Percentiles rank a stretch among this genome's conserved stretches.
Evolutionary conservation across 2,113 vertebrate genomes (phyloP).

Genomic region (Balaeniceps rex): DNA sequence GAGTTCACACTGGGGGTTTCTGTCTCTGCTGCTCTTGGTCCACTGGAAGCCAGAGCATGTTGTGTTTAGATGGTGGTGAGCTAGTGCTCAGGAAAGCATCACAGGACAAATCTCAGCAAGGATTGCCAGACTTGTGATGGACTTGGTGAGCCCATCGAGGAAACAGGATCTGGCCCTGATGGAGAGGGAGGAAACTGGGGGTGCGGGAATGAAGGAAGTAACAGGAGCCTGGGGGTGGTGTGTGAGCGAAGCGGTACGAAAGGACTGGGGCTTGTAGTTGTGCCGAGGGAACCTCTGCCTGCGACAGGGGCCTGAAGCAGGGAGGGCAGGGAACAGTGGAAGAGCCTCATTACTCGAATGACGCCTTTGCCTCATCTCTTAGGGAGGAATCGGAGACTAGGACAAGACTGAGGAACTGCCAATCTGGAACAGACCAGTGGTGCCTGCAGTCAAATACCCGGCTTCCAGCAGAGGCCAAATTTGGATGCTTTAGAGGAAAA

Average conservation of each 20-base stretch:
- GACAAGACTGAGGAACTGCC: not conserved
- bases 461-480: not conserved
- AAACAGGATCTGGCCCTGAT: not conserved
- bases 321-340: not conserved
- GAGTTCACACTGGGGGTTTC: not conserved
- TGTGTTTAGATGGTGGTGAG: not conserved
- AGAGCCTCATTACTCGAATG: not conserved
- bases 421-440: not conserved
- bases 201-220: not conserved
- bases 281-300: not conserved
- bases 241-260: not conserved
- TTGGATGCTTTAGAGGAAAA: conserved; percentile 40
- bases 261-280: not conserved
- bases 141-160: not conserved
- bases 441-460: not conserved
- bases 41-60: not conserved
- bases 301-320: not conserved
- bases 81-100: not conserved
- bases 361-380: not conserved
- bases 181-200: not conserved
- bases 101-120: not conserved
- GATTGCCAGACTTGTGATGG: not conserved
- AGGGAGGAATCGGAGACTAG: not conserved
- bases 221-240: not conserved
- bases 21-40: not conserved